Conservation (phyloP, 2,113 vertebrate genomes). For the Heterotilapia buettikoferi region DNA sequence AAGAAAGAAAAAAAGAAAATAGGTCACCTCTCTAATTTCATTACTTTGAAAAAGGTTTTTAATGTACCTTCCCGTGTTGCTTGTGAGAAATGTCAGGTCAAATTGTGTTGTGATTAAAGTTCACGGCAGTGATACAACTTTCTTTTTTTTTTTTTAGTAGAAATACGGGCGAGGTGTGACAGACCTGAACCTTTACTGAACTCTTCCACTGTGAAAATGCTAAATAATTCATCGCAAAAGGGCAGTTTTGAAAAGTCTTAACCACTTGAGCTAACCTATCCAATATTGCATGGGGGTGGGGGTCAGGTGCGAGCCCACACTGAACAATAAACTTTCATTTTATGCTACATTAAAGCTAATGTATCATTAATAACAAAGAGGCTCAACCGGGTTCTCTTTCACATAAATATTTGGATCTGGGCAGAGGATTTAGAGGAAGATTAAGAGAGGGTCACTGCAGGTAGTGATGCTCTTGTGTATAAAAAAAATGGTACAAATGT, state of each 20-base stretch:
- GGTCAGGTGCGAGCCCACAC: neutral
- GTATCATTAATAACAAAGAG: constrained; percentile 5
- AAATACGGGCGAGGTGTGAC: neutral
- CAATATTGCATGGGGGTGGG: neutral
- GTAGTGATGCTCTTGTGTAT: neutral
- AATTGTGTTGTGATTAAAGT: constrained; percentile 4
- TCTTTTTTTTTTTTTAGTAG: neutral
- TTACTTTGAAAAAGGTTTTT: neutral
- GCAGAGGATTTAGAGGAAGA: neutral
- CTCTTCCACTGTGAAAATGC: constrained; percentile 31
- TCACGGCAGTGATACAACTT: neutral
- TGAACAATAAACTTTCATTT: constrained; percentile 32
- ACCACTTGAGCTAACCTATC: constrained; percentile 14
- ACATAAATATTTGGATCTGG: constrained; percentile 12
- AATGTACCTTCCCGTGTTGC: neutral
- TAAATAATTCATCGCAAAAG: constrained; percentile 53
- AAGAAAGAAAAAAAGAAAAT: neutral
- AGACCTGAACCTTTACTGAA: neutral
- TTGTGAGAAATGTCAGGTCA: constrained; percentile 35
- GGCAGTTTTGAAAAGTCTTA: constrained; percentile 39
- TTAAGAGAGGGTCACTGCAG: neutral
- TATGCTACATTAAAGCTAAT: constrained; percentile 13
- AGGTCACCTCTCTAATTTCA: constrained; percentile 6
- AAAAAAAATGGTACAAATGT: neutral
- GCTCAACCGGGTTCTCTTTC: neutral